A percentile compares a stretch with the other conserved stretches of the same genome.
Conservation (phyloP, 2,888 invertebrate genomes). For the Tipula lateralis region DNA sequence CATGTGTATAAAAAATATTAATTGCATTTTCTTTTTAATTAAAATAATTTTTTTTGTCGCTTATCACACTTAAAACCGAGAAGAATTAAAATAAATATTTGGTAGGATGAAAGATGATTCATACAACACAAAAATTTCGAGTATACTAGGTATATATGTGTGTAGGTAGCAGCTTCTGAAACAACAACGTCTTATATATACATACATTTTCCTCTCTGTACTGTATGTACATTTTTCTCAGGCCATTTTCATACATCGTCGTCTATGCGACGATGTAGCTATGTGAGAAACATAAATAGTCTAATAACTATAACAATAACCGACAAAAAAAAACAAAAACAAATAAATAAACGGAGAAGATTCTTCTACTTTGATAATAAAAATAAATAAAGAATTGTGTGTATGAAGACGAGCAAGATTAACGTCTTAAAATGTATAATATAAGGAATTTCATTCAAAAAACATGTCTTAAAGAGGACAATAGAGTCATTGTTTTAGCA, state of each 20-base stretch:
- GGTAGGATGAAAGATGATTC: slow-evolving; percentile 11
- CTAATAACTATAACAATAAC: slow-evolving; percentile 24
- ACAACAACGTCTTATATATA: not conserved
- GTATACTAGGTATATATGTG: not conserved
- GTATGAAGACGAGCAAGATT: not conserved
- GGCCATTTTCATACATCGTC: not conserved
- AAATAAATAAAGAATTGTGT: not conserved
- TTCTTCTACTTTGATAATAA: slow-evolving; percentile 11
- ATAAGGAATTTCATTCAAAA: slow-evolving; percentile 24
- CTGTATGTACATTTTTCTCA: not conserved
- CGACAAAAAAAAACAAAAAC: not conserved
- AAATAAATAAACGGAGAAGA: not conserved
- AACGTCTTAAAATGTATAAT: not conserved
- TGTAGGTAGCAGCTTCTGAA: slow-evolving; percentile 6
- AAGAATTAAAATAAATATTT: not conserved
- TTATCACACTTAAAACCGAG: not conserved
- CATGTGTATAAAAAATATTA: not conserved
- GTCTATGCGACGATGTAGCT: not conserved
- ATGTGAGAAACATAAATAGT: slow-evolving; percentile 14
- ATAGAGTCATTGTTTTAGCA: not conserved
- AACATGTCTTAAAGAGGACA: not conserved
- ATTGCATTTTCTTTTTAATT: slow-evolving; percentile 24
- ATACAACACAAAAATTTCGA: not conserved
- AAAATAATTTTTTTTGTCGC: slow-evolving; percentile 24
- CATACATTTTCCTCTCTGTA: not conserved